Base-by-base conservation (phyloP, 2,888 invertebrate species). In the Chydorus sphaericus region DNA sequence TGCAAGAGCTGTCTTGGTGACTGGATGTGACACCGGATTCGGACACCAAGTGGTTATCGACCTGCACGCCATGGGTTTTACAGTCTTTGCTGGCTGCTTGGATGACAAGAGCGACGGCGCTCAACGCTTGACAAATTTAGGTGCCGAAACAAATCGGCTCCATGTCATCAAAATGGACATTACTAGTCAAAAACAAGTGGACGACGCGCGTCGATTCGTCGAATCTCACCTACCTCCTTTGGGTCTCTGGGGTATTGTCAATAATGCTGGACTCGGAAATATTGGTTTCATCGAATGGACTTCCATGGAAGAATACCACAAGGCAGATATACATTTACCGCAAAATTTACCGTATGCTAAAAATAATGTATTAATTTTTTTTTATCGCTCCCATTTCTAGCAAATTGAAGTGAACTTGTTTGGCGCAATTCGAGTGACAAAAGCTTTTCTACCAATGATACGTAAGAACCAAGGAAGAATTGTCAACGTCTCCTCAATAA, bases 281-380 rank as follows among this genome's bases (percentile, higher is more conserved):
- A 78, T 90, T 2, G 90, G 91, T 74, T 81, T 90, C 5, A 14
- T 44, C 64, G 92, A 92, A 71, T 89, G 91, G 85, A 80, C 88
- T 60, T 85, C 89, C 39, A 81, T 85, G 66, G 80, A 82, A 48
- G 84, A n/a, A n/a, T n/a, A n/a, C n/a, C n/a, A n/a, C n/a, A n/a
- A n/a, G n/a, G n/a, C n/a, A n/a, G n/a, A n/a, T n/a, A n/a, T n/a
- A n/a, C n/a, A n/a, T n/a, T n/a, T n/a, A n/a, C n/a, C n/a, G n/a
- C n/a, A n/a, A n/a, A n/a, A n/a, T n/a, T n/a, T n/a, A n/a, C n/a
- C n/a, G n/a, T n/a, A n/a, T n/a, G n/a, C n/a, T n/a, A n/a, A n/a
- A n/a, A n/a, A 4, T 44, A 16, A 3, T 26, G 8, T 16, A n/a
- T n/a, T n/a, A n/a, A n/a, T n/a, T n/a, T n/a, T n/a, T n/a, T n/a